Percentiles rank a stretch among this genome's conserved stretches.
Evolutionary conservation across 30 jellyfish, hydroid and myxozoan genomes (phyloP).

Genomic region (Chironex yamaguchii): DNA sequence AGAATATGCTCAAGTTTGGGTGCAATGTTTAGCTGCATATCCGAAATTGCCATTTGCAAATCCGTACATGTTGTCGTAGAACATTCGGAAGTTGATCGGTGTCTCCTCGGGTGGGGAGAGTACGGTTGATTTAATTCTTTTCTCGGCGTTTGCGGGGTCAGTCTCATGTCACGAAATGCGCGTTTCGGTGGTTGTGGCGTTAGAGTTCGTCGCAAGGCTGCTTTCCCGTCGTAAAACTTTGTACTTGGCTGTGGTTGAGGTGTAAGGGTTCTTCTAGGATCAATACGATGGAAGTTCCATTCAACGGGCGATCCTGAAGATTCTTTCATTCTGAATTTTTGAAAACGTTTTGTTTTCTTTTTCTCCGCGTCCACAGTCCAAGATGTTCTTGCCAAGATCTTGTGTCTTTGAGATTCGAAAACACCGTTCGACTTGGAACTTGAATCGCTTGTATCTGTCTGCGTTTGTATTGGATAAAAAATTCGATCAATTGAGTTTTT

Average conservation of each 20-base stretch:
- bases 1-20: constrained; percentile 70
- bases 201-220: neutral
- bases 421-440: constrained; percentile 34
- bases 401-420: neutral
- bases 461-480: neutral
- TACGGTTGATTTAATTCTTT: constrained; percentile 44
- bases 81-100: constrained; percentile 51
- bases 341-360: neutral
- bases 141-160: neutral
- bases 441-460: neutral
- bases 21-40: constrained; percentile 83
- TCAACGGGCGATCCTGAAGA: constrained; percentile 14
- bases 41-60: constrained; percentile 79
- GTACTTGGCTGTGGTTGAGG: constrained; percentile 60
- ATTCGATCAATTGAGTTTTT: neutral
- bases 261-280: constrained; percentile 7
- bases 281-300: constrained; percentile 41
- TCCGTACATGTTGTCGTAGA: constrained; percentile 39
- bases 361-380: neutral
- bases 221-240: neutral
- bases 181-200: neutral
- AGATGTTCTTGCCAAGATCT: constrained; percentile 30
- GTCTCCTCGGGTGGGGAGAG: constrained; percentile 74
- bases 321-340: no score
- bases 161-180: neutral